Base-by-base conservation (phyloP, 2,888 invertebrate genomes). In the Molanna angustata region DNA sequence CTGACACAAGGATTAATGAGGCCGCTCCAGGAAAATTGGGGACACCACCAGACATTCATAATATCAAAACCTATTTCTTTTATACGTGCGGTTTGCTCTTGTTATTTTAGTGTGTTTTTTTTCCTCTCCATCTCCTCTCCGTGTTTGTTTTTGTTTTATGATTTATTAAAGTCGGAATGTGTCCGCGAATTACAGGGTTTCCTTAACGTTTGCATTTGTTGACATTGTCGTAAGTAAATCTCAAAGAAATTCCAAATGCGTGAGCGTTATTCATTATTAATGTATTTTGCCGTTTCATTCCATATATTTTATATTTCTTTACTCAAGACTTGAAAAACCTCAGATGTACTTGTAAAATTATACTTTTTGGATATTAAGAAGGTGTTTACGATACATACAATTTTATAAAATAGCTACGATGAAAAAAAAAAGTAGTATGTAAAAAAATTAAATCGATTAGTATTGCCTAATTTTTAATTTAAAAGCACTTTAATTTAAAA, bases 1-100 rank as follows among this genome's bases (percentile, higher is more conserved):
- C 42, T 47, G 54, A 51, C 50, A 41, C 21, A 43, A 47, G 48
- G 51, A 55, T 51, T 51, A 51, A 55, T 51, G 54, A 47, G 44
- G 17, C 31, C 39, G 13, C 14, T 32, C 27, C 18, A 31, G 27
- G 50, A 33, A 39, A 46, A 49, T 43, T 35, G 41, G 19, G 17
- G 33, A 21, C 43, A 53, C 43, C 41, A 53, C 43, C 14, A 43
- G 27, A 27, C 31, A 42, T 35, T 27, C 39, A 21, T 22, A 44
- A 44, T 27, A 51, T 45, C 35, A 22, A 33, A 37, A 17, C 40
- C 31, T 40, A 21, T 52, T 45, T 44, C 44, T 50, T 47, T 33
- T 47, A 35, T 47, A 52, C 47, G 45, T 52, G 46, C 22, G 47
- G 46, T 33, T 47, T 41, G 20, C 19, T 27, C 22, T 33, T 35